phyloP scores from a whole-genome alignment of 2,113 vertebrate genomes.

The Scophthalmus maximus region DNA sequence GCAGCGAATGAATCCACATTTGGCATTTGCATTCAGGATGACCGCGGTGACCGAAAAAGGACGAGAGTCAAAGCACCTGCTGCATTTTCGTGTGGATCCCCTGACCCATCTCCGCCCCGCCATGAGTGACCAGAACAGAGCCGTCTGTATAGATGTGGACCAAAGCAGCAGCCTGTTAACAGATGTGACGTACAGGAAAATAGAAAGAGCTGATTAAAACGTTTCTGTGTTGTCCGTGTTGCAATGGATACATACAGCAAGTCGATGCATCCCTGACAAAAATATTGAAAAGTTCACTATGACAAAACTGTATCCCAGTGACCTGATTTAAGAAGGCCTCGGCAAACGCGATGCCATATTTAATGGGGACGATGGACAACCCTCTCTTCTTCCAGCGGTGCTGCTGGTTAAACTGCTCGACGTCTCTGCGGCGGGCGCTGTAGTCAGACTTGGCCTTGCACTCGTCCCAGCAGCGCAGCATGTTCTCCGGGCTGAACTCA shows the following conservation, averaged over 20 bases:
- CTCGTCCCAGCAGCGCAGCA: conserved; percentile 86
- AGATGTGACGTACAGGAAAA: not conserved
- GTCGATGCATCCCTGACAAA: not conserved
- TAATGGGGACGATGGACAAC: conserved; percentile 85
- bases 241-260: not conserved
- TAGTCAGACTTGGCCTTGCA: conserved; percentile 83
- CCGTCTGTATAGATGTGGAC: conserved; percentile 89
- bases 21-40: not conserved
- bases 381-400: conserved; percentile 90
- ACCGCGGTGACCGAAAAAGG: not conserved
- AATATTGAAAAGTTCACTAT: not conserved
- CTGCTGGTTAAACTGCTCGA: conserved; percentile 84
- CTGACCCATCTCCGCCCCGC: conserved; percentile 88
- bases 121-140: conserved; percentile 86
- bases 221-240: too few species aligned
- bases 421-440: conserved; percentile 55
- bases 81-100: conserved; percentile 89
- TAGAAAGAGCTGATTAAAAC: too few species aligned
- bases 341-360: conserved; percentile 85
- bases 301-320: not conserved
- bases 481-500: conserved; percentile 81
- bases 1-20: too few species aligned
- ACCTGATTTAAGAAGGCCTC: conserved; percentile 86
- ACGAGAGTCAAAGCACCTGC: conserved; percentile 47
- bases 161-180: conserved; percentile 84